Base-by-base conservation (phyloP, 2,888 invertebrate species). In the Emesis castigata region DNA sequence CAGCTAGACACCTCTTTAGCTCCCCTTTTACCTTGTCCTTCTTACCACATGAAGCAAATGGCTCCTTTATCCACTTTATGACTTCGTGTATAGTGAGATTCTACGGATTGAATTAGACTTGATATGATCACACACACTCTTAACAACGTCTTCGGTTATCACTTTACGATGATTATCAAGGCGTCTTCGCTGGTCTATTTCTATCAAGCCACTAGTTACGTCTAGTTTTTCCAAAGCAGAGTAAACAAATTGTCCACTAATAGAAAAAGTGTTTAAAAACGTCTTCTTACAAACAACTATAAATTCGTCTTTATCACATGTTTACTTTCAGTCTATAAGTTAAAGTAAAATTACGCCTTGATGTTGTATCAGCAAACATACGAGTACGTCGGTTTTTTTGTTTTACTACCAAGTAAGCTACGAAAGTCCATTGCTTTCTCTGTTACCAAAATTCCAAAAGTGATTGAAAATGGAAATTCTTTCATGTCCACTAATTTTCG, bases 111-210 rank as follows among this genome's bases (percentile, higher is more conserved):
- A 14, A 83, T 73, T n/a, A 4, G 58, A 68, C 18, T 18, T 56
- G 16, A 83, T 65, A 39, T 83, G 81, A 68, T 81, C 81, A 71
- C 75, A 75, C 8, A 81, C 80, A 68, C 77, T 79, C 70, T 72
- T 70, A n/a, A 48, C 70, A 18, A 76, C 64, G n/a, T 66, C 64
- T 48, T 69, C 48, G 16, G 53, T 69, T 34, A 65, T 56, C 53
- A 34, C 14, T n/a, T 53, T 62, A n/a, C 20, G 58, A 64, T 69
- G 48, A 48, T 48, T 48, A 48, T 48, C 48, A 48, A n/a, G 48
- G 6, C 31, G 31, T 31, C 16, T n/a, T 48, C 48, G 48, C 48
- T 48, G n/a, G 48, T 48, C 48, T 5, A 16, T n/a, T 48, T 48
- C 48, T 48, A 48, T 48, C 48, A 48, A n/a, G 8, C 48, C 48